These are phyloP conservation scores for Ericerus pela DNA, from an alignment of 1,140 invertebrate genomes.

Conservation along the genomic window DNA sequence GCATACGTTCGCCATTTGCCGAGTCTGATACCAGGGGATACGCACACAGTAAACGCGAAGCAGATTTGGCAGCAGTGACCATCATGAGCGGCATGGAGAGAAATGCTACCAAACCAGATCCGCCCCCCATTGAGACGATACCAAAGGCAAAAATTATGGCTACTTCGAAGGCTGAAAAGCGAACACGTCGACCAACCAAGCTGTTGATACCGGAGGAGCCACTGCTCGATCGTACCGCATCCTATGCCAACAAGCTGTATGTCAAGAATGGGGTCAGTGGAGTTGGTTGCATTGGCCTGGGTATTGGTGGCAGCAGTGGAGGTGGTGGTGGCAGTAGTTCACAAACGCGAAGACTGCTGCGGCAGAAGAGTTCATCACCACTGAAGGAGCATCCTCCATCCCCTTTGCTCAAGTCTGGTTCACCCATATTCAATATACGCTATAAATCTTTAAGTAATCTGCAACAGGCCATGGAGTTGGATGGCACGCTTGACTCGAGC, in stretches of 20 bases:
- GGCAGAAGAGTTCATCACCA: constrained; percentile 55
- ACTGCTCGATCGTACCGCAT: background rate
- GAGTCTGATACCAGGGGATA: constrained; percentile 16
- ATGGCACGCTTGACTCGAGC: constrained; percentile 70
- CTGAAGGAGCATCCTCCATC: constrained; percentile 48
- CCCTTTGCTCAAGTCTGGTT: constrained; percentile 51
- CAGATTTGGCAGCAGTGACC: too few species aligned
- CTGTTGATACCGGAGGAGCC: background rate
- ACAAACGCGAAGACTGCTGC: constrained; percentile 44
- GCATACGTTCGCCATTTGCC: constrained; percentile 50
- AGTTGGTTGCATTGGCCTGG: too few species aligned
- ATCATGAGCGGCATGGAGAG: too few species aligned
- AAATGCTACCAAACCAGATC: constrained; percentile 71
- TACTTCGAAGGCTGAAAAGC: constrained; percentile 44
- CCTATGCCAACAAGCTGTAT: constrained; percentile 43
- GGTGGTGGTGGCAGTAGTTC: too few species aligned
- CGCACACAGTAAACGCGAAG: too few species aligned
- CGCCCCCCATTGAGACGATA: constrained; percentile 78
- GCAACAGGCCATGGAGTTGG: constrained; percentile 56
- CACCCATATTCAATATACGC: constrained; percentile 63
- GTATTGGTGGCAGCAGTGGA: too few species aligned
- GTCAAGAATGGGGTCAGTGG: constrained; percentile 67
- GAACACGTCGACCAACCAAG: constrained; percentile 32
- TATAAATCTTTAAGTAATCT: constrained; percentile 69
- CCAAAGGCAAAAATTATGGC: constrained; percentile 51